These are phyloP conservation scores for Epicampocera succincta DNA, from an alignment of 2,888 invertebrate genomes.

Conservation along the genomic window DNA sequence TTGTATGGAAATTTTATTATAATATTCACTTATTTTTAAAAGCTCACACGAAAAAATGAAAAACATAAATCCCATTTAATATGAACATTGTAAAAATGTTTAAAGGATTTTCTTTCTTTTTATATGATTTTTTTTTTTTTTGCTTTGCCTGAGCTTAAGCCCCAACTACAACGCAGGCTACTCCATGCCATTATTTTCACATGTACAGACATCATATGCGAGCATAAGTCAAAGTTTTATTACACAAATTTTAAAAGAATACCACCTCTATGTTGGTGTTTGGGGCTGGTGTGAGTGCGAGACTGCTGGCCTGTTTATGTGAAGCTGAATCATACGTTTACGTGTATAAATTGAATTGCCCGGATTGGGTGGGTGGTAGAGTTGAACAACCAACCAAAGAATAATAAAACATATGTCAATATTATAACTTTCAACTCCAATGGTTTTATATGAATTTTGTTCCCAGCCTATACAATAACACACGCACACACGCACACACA, in stretches of 20 bases:
- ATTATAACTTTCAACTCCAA: conserved; percentile 59
- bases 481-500: no score
- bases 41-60: conserved; percentile 57
- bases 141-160: background rate
- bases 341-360: background rate
- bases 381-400: conserved; percentile 2
- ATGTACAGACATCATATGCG: background rate
- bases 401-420: conserved; percentile 63
- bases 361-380: background rate
- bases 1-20: conserved; percentile 44
- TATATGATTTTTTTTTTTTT: no score
- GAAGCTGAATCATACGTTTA: background rate
- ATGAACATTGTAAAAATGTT: conserved; percentile 58
- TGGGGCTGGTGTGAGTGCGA: background rate
- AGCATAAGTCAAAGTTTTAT: conserved; percentile 30
- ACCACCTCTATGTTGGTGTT: background rate
- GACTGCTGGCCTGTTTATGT: background rate
- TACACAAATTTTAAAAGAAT: conserved; percentile 41
- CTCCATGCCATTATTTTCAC: background rate
- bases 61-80: conserved; percentile 63
- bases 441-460: conserved; percentile 35
- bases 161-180: background rate
- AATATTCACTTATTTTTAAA: conserved; percentile 65
- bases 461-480: background rate
- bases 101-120: conserved; percentile 44